Base-by-base conservation (phyloP, 2,888 invertebrate species). In the Orthonevra nobilis region DNA sequence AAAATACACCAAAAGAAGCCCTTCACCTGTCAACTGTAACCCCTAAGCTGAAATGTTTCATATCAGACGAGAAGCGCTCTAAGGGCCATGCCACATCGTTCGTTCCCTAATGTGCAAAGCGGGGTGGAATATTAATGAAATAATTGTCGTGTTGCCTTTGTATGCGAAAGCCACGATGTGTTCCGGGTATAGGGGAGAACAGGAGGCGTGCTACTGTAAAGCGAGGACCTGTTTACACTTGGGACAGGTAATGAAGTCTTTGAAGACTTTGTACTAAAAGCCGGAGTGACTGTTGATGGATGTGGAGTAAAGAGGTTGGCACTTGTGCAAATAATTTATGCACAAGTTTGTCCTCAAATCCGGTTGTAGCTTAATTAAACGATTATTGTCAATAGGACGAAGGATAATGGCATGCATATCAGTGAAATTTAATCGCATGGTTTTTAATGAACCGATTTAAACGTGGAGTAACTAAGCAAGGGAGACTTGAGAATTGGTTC, bases 291-390 rank as follows among this genome's bases (percentile, higher is more conserved):
- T 14, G 52, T 17, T 10, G 26, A 26, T 26, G 26, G 5, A 20
- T n/a, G 26, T 12, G 10, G 7, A 10, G 10, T n/a, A 4, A 9
- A 15, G 17, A 6, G 5, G 26, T 1, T n/a, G 23, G 0, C 6
- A n/a, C n/a, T 12, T 2, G 6, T 32, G 42, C 58, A 30, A 30
- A 15, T 64, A 15, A 64, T 52, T 64, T 52, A 64, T 52, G 40
- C 23, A 42, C 3, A 34, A 34, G 15, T 10, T 42, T 15, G 20
- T 20, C 15, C 17, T 23, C 7, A 20, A 0, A 19, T 32, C 10
- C 4, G 6, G 15, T 5, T 3, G 40, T 3, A 32, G 34, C 4
- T 26, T 42, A 52, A 32, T 52, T 42, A 42, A 42, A 15, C 32
- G 63, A 50, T 63, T 63, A 42, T 52, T 42, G 12, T 40, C 20